Conservation (phyloP, 2,888 invertebrate species). For the Ichneumoninae sp. region DNA sequence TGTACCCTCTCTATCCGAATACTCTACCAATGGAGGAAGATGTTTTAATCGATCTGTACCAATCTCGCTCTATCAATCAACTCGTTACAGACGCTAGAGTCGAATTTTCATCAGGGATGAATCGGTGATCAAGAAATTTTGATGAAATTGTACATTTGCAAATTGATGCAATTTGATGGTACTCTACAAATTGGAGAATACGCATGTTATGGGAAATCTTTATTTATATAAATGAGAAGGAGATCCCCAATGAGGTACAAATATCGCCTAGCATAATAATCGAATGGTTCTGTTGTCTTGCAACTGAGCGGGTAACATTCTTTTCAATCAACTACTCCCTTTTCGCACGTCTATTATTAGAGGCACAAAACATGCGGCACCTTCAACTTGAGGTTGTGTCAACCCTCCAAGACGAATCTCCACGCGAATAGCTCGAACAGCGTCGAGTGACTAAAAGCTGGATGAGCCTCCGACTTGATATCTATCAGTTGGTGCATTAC, state of each 20-base stretch:
- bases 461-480: neutral
- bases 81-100: constrained; percentile 63
- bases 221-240: neutral
- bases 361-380: constrained; percentile 15
- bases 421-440: constrained; percentile 1
- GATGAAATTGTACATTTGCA: constrained; percentile 32
- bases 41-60: constrained; percentile 66
- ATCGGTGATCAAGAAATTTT: constrained; percentile 60
- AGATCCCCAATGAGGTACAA: neutral
- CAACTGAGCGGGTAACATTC: too few species aligned
- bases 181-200: neutral
- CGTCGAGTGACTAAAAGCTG: neutral
- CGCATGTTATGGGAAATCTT: neutral
- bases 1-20: constrained; percentile 12
- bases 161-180: neutral
- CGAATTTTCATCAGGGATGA: constrained; percentile 61
- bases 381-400: constrained; percentile 24
- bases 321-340: neutral
- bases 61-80: constrained; percentile 58
- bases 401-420: constrained; percentile 29
- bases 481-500: constrained; percentile 21
- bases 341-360: constrained; percentile 17
- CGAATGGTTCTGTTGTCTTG: too few species aligned
- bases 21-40: constrained; percentile 32
- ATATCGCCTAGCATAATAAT: neutral